Conservation (phyloP, 1,140 invertebrate genomes). For the Cotesia typhae region DNA sequence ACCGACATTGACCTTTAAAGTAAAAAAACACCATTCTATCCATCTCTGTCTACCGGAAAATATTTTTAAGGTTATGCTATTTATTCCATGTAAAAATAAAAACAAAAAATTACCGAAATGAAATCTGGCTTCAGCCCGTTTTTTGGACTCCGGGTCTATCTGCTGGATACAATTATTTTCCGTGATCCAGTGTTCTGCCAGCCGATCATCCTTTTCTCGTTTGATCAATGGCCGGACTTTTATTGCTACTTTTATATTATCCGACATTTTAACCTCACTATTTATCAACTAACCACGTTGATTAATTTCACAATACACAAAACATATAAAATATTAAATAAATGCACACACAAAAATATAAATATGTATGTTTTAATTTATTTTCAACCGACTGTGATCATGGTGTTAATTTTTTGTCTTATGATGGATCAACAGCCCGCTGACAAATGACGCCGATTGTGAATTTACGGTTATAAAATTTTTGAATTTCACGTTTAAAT, state of each 20-base stretch:
- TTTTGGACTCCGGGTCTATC: slow-evolving; percentile 61
- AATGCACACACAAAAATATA: not conserved
- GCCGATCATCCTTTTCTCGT: slow-evolving; percentile 71
- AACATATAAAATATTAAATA: not conserved
- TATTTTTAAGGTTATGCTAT: too few species aligned
- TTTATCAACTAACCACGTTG: not conserved
- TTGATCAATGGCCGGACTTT: slow-evolving; percentile 76
- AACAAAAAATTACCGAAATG: slow-evolving; percentile 62
- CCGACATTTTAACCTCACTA: slow-evolving; percentile 55
- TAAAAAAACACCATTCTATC: slow-evolving; percentile 13
- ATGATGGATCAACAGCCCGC: not conserved
- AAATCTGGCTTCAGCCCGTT: slow-evolving; percentile 58
- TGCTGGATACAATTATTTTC: slow-evolving; percentile 70
- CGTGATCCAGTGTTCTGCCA: slow-evolving; percentile 71
- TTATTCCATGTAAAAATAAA: not conserved
- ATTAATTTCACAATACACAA: not conserved
- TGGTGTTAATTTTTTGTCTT: not conserved
- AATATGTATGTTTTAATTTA: not conserved
- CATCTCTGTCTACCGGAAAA: not conserved
- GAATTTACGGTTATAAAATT: too few species aligned
- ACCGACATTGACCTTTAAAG: not conserved
- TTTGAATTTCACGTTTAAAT: slow-evolving; percentile 8
- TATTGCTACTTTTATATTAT: slow-evolving; percentile 79
- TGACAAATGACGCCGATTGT: slow-evolving; percentile 12
- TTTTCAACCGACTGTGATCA: not conserved